Percentiles rank a stretch among this genome's conserved stretches.
phyloP scores from a whole-genome alignment of 2,888 invertebrate genomes.

The Strigamia transsilvanica region DNA sequence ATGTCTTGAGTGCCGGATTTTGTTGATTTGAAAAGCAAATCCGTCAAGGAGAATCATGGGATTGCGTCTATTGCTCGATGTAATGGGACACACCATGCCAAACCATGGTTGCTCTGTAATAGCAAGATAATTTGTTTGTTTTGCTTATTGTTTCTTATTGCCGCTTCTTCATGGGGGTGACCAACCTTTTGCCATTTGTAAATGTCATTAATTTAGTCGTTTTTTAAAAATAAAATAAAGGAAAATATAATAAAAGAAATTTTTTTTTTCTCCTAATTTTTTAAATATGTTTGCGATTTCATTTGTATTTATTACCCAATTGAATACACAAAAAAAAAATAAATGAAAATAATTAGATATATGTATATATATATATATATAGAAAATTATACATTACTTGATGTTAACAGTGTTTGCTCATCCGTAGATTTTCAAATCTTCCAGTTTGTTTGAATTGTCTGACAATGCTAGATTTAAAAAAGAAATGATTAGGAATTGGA shows the following conservation, averaged over 20 bases:
- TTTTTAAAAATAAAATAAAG: too few species aligned
- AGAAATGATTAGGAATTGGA: neutral
- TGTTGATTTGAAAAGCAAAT: neutral
- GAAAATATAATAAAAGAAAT: too few species aligned
- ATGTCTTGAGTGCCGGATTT: constrained; percentile 3
- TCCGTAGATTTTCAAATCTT: neutral
- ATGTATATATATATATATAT: too few species aligned
- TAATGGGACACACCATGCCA: constrained; percentile 3
- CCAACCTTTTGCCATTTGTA: neutral
- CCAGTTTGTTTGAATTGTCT: neutral
- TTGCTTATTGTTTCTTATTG: neutral
- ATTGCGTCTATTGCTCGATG: constrained; percentile 2
- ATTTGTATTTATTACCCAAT: too few species aligned
- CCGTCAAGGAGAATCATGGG: neutral
- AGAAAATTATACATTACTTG: neutral
- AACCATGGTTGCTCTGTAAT: constrained; percentile 3
- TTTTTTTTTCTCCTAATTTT: too few species aligned
- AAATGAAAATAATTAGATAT: too few species aligned
- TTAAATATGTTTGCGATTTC: too few species aligned
- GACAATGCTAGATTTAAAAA: neutral
- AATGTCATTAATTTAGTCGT: too few species aligned
- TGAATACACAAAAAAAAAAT: too few species aligned
- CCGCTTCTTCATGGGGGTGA: neutral
- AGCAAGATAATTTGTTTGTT: neutral
- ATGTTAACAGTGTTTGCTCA: neutral